Base-by-base conservation (phyloP, 1,140 invertebrate genomes). In the Monomorium pharaonis region DNA sequence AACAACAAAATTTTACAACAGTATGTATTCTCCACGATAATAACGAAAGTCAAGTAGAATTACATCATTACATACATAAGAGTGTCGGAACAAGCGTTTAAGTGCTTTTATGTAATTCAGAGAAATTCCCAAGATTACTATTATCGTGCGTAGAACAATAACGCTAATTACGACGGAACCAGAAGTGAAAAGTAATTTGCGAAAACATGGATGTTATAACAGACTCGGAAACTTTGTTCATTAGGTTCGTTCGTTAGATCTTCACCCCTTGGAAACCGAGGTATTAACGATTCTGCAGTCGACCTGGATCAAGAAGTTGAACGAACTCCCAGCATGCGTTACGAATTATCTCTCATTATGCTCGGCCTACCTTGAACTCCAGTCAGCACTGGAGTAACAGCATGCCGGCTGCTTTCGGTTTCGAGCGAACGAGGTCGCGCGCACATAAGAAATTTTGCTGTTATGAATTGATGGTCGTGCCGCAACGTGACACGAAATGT, bases 311-410 rank as follows among this genome's bases (percentile, higher is more conserved):
- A 47, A 83, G 65, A 84, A 84, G 70, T 84, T 77, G 81, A 84
- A 84, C 16, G 81, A 84, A 84, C 58, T 84, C 44, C 10, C 24
- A 44, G 84, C 60, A 47, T 85, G 75, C 62, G 51, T 30, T 58
- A 58, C 58, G 24, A 78, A 85, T 81, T 80, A 78, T 85, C 62
- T 24, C 42, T 81, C 84, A 78, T 85, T 85, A 85, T 85, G 56
- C 62, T 69, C 7, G 84, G 58, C 44, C 47, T 78, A 77, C 84
- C 75, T 81, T 78, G 84, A 78, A 85, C 75, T 84, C 27, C 21
- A 70, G 37, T n/a, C 51, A n/a, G 37, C 51, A 24, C n/a, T 54
- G 47, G 27, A 63, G 60, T 47, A n/a, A 7, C 33, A 33, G 70
- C 69, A 62, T 62, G 72, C 30, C 30, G n/a, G 37, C 65, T 47